phyloP scores from a whole-genome alignment of 2,888 invertebrate species.

The Eubasilissa splendida region DNA sequence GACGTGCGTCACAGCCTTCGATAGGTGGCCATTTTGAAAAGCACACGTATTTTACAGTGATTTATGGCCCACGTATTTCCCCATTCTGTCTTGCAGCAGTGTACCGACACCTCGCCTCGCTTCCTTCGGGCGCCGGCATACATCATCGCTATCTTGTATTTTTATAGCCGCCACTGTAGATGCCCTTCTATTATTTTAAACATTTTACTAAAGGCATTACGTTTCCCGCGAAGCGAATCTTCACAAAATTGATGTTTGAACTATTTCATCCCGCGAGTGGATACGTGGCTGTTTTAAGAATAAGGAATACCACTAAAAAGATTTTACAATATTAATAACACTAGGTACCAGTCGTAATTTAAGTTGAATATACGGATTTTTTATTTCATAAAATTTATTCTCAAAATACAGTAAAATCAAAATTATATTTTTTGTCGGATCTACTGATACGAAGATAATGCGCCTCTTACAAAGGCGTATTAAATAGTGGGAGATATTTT shows the following conservation, averaged over 20 bases:
- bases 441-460: no score
- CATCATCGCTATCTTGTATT: conserved; percentile 58
- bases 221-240: conserved; percentile 52
- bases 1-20: conserved; percentile 47
- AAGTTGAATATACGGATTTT: no score
- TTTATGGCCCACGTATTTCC: conserved; percentile 51
- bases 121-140: conserved; percentile 51
- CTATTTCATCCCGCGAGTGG: conserved; percentile 49
- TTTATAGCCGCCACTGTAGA: conserved; percentile 57
- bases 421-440: no score
- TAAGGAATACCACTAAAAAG: not conserved
- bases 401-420: no score
- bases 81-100: conserved; percentile 46
- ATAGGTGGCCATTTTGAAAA: conserved; percentile 55
- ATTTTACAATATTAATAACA: no score
- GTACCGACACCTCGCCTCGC: conserved; percentile 25
- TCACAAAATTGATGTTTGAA: conserved; percentile 55
- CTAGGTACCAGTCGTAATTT: no score
- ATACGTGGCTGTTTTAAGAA: conserved; percentile 53
- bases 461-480: no score
- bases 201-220: conserved; percentile 55
- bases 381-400: no score
- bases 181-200: conserved; percentile 56
- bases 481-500: no score
- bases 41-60: conserved; percentile 55